Evolutionary conservation across 1,140 invertebrate species (phyloP).

Genomic region (Drosophila kohkoa): DNA sequence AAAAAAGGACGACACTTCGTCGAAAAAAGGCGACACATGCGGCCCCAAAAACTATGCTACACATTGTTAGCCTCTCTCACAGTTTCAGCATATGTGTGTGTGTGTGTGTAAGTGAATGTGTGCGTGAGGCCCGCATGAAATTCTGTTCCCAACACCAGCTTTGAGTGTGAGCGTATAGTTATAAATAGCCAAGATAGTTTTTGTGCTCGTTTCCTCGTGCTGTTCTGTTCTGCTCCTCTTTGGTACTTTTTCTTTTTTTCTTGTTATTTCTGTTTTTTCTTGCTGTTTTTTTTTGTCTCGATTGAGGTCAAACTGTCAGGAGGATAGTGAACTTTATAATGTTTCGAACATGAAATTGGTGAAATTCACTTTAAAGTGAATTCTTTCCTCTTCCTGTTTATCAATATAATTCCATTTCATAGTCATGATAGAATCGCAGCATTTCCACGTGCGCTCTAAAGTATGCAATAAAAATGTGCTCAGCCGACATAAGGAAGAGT

Average conservation of each 20-base stretch:
- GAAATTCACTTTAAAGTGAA: constrained; percentile 60
- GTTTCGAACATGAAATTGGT: constrained; percentile 56
- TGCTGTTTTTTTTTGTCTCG: constrained; percentile 41
- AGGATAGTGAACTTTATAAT: constrained; percentile 78
- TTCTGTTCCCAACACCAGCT: constrained; percentile 26
- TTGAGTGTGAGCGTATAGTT: constrained; percentile 42
- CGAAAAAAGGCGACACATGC: constrained; percentile 35
- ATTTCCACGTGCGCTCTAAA: constrained; percentile 6
- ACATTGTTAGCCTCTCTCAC: constrained; percentile 13
- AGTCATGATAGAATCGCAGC: not conserved
- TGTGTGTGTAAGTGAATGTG: constrained; percentile 7
- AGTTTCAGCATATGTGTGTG: constrained; percentile 13
- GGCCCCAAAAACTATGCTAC: constrained; percentile 58
- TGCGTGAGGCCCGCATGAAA: constrained; percentile 48
- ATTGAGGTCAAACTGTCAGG: constrained; percentile 74
- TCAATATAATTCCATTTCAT: not conserved
- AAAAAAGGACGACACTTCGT: constrained; percentile 14
- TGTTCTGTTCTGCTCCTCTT: constrained; percentile 19
- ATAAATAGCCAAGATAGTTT: constrained; percentile 78
- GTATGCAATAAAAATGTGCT: constrained; percentile 28
- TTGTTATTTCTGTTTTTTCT: constrained; percentile 6
- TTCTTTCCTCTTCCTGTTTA: not conserved
- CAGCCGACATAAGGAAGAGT: not conserved
- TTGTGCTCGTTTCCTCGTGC: constrained; percentile 63
- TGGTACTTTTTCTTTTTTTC: constrained; percentile 4